Conservation (phyloP, 2,797 vertebrate genomes). For the Allobates femoralis region DNA sequence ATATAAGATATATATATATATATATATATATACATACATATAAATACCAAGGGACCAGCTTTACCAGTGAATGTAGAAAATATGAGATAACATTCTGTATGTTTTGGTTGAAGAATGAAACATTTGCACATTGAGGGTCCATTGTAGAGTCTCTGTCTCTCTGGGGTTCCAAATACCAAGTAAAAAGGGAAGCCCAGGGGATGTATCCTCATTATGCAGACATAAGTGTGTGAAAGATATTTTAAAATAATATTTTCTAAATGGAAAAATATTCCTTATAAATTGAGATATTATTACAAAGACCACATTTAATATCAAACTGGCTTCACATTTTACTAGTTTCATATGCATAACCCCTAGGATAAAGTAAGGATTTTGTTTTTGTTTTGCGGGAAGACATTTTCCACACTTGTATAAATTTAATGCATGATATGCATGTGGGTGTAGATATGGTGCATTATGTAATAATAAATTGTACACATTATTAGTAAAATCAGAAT, state of each 20-base stretch:
- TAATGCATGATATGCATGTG: constrained; percentile 15
- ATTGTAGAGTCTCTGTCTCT: background rate
- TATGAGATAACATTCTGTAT: background rate
- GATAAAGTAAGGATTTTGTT: background rate
- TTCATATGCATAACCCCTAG: constrained; percentile 14
- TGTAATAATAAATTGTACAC: constrained; percentile 43
- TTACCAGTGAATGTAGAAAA: background rate
- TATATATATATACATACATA: too few species aligned
- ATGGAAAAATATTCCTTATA: background rate
- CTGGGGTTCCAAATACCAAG: background rate
- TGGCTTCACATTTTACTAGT: background rate
- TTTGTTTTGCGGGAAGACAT: constrained; percentile 7
- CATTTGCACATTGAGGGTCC: background rate
- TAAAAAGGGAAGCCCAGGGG: background rate
- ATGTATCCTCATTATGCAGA: background rate
- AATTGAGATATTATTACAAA: background rate
- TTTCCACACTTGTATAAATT: background rate
- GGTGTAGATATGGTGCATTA: background rate
- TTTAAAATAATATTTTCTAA: background rate
- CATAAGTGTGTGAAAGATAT: background rate
- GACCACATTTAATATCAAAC: background rate
- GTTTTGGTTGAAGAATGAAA: background rate
- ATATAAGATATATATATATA: too few species aligned
- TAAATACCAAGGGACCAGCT: too few species aligned
- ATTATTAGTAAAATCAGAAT: constrained; percentile 48